Percentiles rank a stretch among this genome's conserved stretches.
Evolutionary conservation across 2,888 invertebrate genomes (phyloP).

Genomic region (Agrotis segetum): DNA sequence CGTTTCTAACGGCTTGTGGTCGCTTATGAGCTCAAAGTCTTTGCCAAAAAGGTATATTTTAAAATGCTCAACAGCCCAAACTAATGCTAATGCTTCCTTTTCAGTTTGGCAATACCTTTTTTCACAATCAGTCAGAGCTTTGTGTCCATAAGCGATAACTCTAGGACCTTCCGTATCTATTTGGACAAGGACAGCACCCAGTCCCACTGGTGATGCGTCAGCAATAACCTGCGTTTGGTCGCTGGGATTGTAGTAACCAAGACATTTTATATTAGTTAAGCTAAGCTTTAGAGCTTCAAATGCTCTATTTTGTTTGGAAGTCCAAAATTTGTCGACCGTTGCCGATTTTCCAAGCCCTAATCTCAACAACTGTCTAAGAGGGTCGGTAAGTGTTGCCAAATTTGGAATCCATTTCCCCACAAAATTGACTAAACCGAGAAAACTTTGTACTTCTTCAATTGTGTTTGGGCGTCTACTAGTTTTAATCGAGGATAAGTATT

Average conservation of each 20-base stretch:
- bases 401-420: constrained; percentile 10
- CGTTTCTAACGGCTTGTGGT: constrained; percentile 14
- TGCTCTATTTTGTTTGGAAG: not conserved
- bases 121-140: constrained; percentile 2
- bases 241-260: constrained; percentile 3
- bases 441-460: constrained; percentile 11
- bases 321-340: constrained; percentile 3
- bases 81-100: constrained; percentile 19
- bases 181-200: constrained; percentile 11
- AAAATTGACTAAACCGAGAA: constrained; percentile 9
- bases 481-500: not conserved
- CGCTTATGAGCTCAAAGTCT: constrained; percentile 9
- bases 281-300: constrained; percentile 1
- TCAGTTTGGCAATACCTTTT: constrained; percentile 22
- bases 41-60: constrained; percentile 9
- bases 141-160: constrained; percentile 1
- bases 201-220: constrained; percentile 7
- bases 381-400: constrained; percentile 6
- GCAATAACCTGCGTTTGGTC: constrained; percentile 3
- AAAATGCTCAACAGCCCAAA: too few relatives aligned
- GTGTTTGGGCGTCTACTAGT: not conserved
- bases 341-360: not conserved
- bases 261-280: not conserved
- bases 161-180: not conserved
- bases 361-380: constrained; percentile 1